phyloP scores from a whole-genome alignment of 1,140 invertebrate genomes.

The Mycetomoellerius zeteki region DNA sequence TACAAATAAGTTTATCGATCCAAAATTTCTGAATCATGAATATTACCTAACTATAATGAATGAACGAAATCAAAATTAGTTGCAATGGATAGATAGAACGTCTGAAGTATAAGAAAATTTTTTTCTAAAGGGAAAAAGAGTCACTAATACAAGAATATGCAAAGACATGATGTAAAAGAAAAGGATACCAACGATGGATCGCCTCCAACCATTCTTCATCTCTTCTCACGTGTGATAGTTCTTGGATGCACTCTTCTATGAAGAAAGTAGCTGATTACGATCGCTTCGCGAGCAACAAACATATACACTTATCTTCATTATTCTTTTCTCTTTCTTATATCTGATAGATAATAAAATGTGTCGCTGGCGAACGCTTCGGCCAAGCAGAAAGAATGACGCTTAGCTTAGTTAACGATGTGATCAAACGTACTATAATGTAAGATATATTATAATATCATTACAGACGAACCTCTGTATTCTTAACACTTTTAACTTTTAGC shows the following conservation, averaged over 20 bases:
- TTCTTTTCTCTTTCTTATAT: constrained; percentile 56
- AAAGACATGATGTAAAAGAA: neutral
- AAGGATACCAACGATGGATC: constrained; percentile 28
- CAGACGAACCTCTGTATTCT: constrained; percentile 26
- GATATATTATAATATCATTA: constrained; percentile 21
- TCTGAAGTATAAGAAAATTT: neutral
- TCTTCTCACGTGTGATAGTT: constrained; percentile 73
- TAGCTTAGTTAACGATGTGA: constrained; percentile 64
- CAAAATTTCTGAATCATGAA: neutral
- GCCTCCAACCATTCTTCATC: constrained; percentile 50
- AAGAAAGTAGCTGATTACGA: constrained; percentile 32
- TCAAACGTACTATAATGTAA: constrained; percentile 59
- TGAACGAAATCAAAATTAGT: constrained; percentile 7
- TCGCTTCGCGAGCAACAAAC: neutral
- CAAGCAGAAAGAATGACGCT: constrained; percentile 46
- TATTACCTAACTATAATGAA: neutral
- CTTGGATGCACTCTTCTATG: constrained; percentile 61
- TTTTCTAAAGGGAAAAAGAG: neutral
- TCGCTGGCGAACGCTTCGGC: neutral
- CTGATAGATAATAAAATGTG: constrained; percentile 24
- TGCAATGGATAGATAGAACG: neutral
- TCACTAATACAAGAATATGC: neutral
- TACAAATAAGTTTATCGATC: neutral
- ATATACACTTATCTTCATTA: constrained; percentile 48
- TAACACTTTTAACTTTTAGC: neutral